Base-by-base conservation (phyloP, 2,888 invertebrate genomes). In the Magallana nippona region DNA sequence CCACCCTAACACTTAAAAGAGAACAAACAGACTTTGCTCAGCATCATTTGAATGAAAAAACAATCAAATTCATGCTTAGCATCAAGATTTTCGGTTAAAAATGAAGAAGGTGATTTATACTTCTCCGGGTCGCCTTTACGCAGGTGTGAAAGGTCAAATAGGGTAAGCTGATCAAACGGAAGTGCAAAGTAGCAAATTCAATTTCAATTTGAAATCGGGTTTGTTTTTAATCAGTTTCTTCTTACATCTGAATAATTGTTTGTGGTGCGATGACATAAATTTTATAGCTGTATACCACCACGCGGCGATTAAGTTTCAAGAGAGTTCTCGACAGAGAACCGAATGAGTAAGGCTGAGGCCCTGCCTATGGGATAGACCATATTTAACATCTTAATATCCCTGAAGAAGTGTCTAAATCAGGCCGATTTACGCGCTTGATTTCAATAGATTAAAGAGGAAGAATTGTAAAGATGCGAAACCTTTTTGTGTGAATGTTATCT, bases 131-230 rank as follows among this genome's bases (percentile, higher is more conserved):
- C 82, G 19, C 44, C 44, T 17, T 60, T 60, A 44, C 22, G 44
- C 82, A 82, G 82, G 82, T 82, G 82, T 71, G 82, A 82, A n/a
- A 55, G 82, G 71, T 82, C 82, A 55, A 22, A 13, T 55, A 13
- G 55, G 82, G 82, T 82, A 55, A 82, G 22, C 13, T 60, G 56
- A 82, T 82, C 82, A 82, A 58, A 82, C 55, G 56, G 82, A 17
- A 82, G 63, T 82, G 71, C 82, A 82, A 82, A 82, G 82, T 82
- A 82, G 82, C 82, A 44, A 82, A 63, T 82, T 82, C 63, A 82
- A 82, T 60, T 82, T 82, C 62, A 71, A 71, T 55, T 82, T 82
- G 32, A 22, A 44, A 71, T 63, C 55, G 82, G 27, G 71, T 71
- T 82, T 82, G 60, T 62, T 81, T 81, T 55, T 81, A 79, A 79